A percentile compares a stretch with the other conserved stretches of the same genome.
These are phyloP conservation scores for Hemistola chrysoprasaria DNA, from an alignment of 2,888 invertebrate genomes.

Conservation along the genomic window DNA sequence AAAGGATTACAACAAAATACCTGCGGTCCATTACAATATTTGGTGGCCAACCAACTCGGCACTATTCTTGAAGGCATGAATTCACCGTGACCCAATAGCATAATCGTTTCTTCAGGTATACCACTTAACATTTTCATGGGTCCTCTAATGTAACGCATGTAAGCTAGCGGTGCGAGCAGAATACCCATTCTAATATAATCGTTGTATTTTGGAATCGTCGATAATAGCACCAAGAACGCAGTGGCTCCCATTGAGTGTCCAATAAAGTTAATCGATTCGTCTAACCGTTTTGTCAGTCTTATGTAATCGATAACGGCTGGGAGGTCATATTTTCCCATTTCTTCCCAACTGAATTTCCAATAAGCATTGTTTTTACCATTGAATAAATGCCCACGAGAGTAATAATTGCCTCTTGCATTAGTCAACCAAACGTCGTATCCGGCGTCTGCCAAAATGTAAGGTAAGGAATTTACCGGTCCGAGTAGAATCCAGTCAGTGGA, in stretches of 20 bases:
- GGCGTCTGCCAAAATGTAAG: constrained; percentile 74
- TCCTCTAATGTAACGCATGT: constrained; percentile 49
- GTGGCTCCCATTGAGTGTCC: constrained; percentile 70
- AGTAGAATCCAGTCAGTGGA: constrained; percentile 67
- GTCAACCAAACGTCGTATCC: constrained; percentile 84
- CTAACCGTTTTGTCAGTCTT: constrained; percentile 38
- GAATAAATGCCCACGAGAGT: constrained; percentile 52
- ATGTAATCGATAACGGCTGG: constrained; percentile 58
- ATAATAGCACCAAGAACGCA: constrained; percentile 54
- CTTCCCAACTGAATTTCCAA: constrained; percentile 64
- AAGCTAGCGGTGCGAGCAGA: constrained; percentile 56
- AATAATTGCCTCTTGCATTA: constrained; percentile 68
- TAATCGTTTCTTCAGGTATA: constrained; percentile 39
- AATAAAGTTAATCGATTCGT: constrained; percentile 49
- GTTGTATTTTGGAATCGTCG: constrained; percentile 50
- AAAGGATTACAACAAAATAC: constrained; percentile 59
- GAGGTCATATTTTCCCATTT: constrained; percentile 62
- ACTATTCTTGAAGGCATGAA: constrained; percentile 51
- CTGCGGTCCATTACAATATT: constrained; percentile 47
- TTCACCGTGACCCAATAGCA: constrained; percentile 47
- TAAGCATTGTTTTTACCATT: constrained; percentile 40
- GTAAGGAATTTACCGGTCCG: constrained; percentile 58
- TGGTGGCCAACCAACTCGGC: constrained; percentile 44
- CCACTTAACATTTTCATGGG: constrained; percentile 46
- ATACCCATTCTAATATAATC: constrained; percentile 53